Evolutionary conservation across 2,888 invertebrate species (phyloP).

Genomic region (Tetranychus piercei): DNA sequence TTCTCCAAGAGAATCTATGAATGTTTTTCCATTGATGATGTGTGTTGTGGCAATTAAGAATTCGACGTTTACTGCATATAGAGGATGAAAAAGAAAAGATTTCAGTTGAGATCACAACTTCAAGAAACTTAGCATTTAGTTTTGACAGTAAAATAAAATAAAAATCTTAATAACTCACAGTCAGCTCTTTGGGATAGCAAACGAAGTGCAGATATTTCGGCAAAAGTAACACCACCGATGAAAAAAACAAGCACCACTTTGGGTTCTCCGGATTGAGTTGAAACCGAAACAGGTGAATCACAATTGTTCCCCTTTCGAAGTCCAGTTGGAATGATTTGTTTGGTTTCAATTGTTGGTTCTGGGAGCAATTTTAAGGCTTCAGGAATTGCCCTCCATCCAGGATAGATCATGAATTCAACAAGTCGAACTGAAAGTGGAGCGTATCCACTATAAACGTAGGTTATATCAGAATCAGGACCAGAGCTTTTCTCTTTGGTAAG

Average conservation of each 20-base stretch:
- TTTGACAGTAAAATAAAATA: not conserved
- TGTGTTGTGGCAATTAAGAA: conserved; percentile 78
- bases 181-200: conserved; percentile 42
- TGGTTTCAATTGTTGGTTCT: conserved; percentile 45
- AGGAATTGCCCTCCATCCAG: conserved; percentile 46
- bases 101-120: too few relatives aligned
- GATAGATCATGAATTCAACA: conserved; percentile 34
- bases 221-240: conserved; percentile 88
- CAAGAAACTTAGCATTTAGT: not conserved
- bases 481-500: conserved; percentile 71
- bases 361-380: conserved; percentile 61
- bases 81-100: too few relatives aligned
- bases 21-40: conserved; percentile 68
- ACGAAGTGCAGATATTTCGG: conserved; percentile 52
- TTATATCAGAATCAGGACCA: conserved; percentile 66
- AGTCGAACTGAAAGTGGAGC: conserved; percentile 71
- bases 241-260: conserved; percentile 73
- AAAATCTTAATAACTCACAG: conserved; percentile 29
- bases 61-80: conserved; percentile 49
- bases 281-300: conserved; percentile 30
- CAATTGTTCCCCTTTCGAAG: conserved; percentile 26
- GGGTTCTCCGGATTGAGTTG: conserved; percentile 32
- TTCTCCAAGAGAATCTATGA: conserved; percentile 45
- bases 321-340: conserved; percentile 35
- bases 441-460: conserved; percentile 75